Conservation (phyloP, 2,888 invertebrate genomes). For the Hypomecis punctinalis region DNA sequence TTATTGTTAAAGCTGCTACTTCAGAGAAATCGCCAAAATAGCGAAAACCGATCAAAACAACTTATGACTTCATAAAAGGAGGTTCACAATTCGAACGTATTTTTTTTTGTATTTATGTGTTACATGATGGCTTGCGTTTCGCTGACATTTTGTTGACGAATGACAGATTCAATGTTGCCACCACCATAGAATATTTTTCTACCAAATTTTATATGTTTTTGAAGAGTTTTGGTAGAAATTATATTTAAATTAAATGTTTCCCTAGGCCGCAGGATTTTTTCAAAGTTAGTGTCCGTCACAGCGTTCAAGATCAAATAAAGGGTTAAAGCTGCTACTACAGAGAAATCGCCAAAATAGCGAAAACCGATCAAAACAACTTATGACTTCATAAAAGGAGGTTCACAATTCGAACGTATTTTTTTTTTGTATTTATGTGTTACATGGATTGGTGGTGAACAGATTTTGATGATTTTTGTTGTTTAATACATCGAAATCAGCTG, state of each 20-base stretch:
- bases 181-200: slow-evolving; percentile 10
- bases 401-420: background rate
- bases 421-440: no score
- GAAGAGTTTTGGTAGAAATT: slow-evolving; percentile 19
- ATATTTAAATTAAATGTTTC: slow-evolving; percentile 9
- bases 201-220: slow-evolving; percentile 5
- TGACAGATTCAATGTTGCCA: slow-evolving; percentile 14
- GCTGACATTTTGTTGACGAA: slow-evolving; percentile 11
- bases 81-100: background rate
- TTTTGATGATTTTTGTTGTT: no score
- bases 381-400: background rate
- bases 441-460: no score
- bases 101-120: no score
- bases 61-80: no score
- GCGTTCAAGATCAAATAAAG: slow-evolving; percentile 9
- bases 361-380: no score
- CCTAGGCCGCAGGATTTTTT: slow-evolving; percentile 8
- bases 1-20: no score
- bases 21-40: no score
- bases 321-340: no score
- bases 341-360: no score
- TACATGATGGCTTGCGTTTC: slow-evolving; percentile 2
- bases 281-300: slow-evolving; percentile 14
- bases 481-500: no score
- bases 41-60: no score